phyloP scores from a whole-genome alignment of 2,888 invertebrate genomes.

The Matsumyia berberina region DNA sequence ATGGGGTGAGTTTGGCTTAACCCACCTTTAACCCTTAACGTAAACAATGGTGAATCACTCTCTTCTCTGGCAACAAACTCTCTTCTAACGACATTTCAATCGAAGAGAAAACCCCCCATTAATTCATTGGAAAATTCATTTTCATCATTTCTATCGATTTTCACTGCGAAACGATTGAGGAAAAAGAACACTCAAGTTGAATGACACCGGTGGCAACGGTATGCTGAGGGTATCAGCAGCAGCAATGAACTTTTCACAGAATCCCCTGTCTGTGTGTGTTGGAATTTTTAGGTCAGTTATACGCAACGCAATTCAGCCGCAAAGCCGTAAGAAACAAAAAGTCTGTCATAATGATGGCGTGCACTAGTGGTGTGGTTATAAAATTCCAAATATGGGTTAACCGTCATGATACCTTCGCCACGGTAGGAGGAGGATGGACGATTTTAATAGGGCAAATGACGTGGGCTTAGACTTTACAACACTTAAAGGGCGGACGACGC shows the following conservation, averaged over 20 bases:
- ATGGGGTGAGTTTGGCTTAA: constrained; percentile 5
- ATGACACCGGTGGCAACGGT: constrained; percentile 60
- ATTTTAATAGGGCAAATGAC: not conserved
- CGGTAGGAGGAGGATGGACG: no score
- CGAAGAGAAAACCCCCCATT: constrained; percentile 1
- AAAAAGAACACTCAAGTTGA: constrained; percentile 72
- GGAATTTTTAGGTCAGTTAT: constrained; percentile 68
- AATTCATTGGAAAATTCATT: constrained; percentile 59
- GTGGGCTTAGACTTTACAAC: not conserved
- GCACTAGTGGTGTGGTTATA: not conserved
- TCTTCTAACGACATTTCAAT: constrained; percentile 10
- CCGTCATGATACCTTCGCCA: not conserved
- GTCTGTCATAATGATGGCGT: constrained; percentile 28
- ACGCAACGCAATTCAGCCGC: constrained; percentile 24
- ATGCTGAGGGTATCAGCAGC: constrained; percentile 7
- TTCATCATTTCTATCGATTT: constrained; percentile 66
- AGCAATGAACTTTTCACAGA: constrained; percentile 29
- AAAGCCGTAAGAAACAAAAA: constrained; percentile 5
- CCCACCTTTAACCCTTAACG: constrained; percentile 26
- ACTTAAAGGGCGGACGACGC: constrained; percentile 2
- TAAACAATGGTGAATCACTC: constrained; percentile 53
- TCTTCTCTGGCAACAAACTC: constrained; percentile 13
- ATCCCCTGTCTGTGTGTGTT: constrained; percentile 23
- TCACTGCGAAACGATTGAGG: constrained; percentile 46
- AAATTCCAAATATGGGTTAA: constrained; percentile 26